Evolutionary conservation across 2,113 vertebrate species (phyloP), one percentile per base, ranked within the genome.

Genomic region (Toxotes chatareus): DNA sequence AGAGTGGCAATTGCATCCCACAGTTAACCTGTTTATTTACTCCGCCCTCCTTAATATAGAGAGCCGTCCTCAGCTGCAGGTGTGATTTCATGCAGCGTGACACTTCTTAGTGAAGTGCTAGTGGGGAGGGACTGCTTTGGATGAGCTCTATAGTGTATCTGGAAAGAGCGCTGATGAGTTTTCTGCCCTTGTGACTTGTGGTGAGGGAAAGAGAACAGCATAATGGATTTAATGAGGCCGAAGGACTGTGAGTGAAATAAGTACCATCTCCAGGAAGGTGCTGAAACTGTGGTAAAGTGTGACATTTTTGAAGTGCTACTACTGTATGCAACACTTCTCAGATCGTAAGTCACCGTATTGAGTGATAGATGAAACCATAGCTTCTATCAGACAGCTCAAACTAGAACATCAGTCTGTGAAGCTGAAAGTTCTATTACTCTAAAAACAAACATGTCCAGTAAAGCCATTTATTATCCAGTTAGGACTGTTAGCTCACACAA

Each of bases 201-300:
- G 13, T 51, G 53, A 40, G 60, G 66, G 47, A 84, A 65, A 65
- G 17, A 71, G 42, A 61, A 55, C 64, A 49, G 47, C 47, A 69
- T 67, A 68, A 70, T 71, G n/a, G 57, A 84, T 82, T 53, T 80
- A 76, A 78, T 78, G 64, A 85, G 79, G 73, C 46, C 4, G 12
- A 27, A 65, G 70, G 49, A 76, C 65, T 70, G 42, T 14, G 47
- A 76, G 69, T 42, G 59, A 86, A 78, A 34, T 46, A 71, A 67
- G 10, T 61, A n/a, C 12, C 16, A 56, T 71, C 40, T 49, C 60
- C 44, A 51, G 60, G 44, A 65, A 78, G 36, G 57, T 46, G 40
- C n/a, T 27, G 72, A 62, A 59, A 82, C 32, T 64, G 42, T 19
- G 56, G 7, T 62, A 53, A 67, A 53, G 17, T 55, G 21, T 44